Evolutionary conservation across 2,113 vertebrate species (phyloP), one percentile per base, ranked within the genome.

Genomic region (Hemicordylus capensis): DNA sequence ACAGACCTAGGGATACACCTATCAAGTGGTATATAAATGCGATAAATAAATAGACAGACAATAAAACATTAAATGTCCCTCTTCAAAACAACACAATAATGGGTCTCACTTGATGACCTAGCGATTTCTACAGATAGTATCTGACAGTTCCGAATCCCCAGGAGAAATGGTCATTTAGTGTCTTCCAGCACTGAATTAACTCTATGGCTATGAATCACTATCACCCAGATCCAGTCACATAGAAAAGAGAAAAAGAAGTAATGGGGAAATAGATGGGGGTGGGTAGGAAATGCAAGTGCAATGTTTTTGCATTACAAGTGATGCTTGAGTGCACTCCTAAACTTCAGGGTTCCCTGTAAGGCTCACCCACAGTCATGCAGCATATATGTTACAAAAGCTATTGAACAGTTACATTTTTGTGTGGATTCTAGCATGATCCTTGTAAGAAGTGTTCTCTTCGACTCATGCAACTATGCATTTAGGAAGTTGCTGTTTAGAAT

Each of bases 181-280:
- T 78, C 85, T 61, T 2, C 56, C 79, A 89, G 88, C 80, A 48
- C 72, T 44, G 0, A 72, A 51, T 86, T 89, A 86, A 89, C 79
- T 84, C 85, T 78, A 70, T 1, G 1, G 1, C 51, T 90, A 69
- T 88, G 92, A 93, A 80, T 92, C 91, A 93, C 87, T 83, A 91
- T 58, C 72, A 85, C 84, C 51, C 58, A 42, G 73, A 93, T 86
- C 87, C 93, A 93, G 66, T 0, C 66, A 87, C 76, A 83, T 91
- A 88, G 86, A 93, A 91, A 91, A 81, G 80, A 78, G 85, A 77
- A 91, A 90, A 92, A 93, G 88, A 83, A 91, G 81, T 75, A 37
- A 87, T 83, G 89, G 76, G 64, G 83, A 85, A 73, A 80, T 79
- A 88, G 89, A 81, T 83, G 87, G 89, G 89, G 81, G 19, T 88